Conservation (phyloP, 2,888 invertebrate genomes). For the Elmis aenea region DNA sequence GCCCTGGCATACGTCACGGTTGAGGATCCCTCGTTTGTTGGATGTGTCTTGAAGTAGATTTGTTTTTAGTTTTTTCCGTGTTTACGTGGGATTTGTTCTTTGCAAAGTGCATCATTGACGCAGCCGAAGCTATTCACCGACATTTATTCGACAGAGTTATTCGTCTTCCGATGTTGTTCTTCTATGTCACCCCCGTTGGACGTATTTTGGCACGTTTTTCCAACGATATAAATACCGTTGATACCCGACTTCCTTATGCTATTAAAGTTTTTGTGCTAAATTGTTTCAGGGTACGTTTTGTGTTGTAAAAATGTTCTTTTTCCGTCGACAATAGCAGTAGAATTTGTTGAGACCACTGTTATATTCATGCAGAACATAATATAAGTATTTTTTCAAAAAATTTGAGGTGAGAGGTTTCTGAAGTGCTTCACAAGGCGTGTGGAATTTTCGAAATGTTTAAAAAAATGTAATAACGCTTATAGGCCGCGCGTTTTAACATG, state of each 20-base stretch:
- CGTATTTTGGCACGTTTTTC: conserved; percentile 67
- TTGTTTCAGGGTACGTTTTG: conserved; percentile 21
- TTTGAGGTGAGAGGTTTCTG: too few species aligned
- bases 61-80: conserved; percentile 16
- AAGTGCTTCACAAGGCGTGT: too few species aligned
- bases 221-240: conserved; percentile 66
- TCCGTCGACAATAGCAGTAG: neutral
- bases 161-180: conserved; percentile 65
- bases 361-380: too few species aligned
- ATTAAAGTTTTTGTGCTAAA: conserved; percentile 9
- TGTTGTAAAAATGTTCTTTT: neutral
- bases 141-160: conserved; percentile 56
- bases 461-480: too few species aligned
- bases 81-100: conserved; percentile 46
- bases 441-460: too few species aligned
- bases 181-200: conserved; percentile 71
- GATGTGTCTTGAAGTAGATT: too few species aligned
- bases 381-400: too few species aligned
- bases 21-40: too few species aligned
- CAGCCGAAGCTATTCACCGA: conserved; percentile 56
- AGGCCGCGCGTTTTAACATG: too few species aligned
- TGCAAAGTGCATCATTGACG: conserved; percentile 42
- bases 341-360: too few species aligned
- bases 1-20: too few species aligned
- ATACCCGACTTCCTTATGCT: conserved; percentile 51